Evolutionary conservation across 2,888 invertebrate genomes (phyloP).

Genomic region (Azorinus chamasolen): DNA sequence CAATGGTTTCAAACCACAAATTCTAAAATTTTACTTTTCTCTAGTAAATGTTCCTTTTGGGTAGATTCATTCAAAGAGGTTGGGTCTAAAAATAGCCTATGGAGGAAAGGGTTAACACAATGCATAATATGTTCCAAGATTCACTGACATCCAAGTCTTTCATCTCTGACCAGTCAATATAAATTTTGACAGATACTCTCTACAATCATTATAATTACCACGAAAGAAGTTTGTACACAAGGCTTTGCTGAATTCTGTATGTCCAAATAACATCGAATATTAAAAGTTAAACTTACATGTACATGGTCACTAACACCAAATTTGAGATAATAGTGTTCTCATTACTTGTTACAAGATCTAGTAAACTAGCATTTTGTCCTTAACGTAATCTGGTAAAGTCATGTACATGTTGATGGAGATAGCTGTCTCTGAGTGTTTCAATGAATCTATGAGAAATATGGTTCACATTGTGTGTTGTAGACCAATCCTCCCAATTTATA

Average conservation of each 20-base stretch:
- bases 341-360: background rate
- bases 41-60: too few species aligned
- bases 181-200: background rate
- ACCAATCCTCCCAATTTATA: background rate
- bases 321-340: background rate
- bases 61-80: too few species aligned
- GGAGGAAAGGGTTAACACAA: too few species aligned
- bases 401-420: background rate
- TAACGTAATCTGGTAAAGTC: background rate
- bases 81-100: too few species aligned
- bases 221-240: background rate
- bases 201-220: background rate
- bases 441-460: background rate
- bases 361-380: background rate
- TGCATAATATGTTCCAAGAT: background rate
- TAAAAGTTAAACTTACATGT: background rate
- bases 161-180: background rate
- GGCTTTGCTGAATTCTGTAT: background rate
- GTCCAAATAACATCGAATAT: background rate
- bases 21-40: too few species aligned
- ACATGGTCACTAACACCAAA: conserved; percentile 2
- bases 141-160: background rate
- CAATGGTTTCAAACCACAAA: too few species aligned
- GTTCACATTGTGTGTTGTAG: background rate
- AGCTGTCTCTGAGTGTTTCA: background rate